These are phyloP conservation scores for Netelia inedita DNA, from an alignment of 2,888 invertebrate species.

Conservation along the genomic window DNA sequence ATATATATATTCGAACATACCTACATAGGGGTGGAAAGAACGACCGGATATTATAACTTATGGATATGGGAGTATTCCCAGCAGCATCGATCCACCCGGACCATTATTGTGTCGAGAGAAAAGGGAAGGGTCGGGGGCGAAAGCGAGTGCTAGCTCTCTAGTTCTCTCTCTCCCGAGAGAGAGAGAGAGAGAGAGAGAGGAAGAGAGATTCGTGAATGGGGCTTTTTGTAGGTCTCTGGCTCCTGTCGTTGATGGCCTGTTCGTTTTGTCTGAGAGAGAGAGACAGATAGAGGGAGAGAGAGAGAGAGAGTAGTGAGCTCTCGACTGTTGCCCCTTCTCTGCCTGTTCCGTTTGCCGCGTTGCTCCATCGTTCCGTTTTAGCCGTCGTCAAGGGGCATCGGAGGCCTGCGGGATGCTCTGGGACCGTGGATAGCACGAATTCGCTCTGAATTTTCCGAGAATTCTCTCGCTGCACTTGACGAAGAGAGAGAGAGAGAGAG, in stretches of 20 bases:
- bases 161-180: background rate
- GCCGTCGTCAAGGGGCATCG: conserved; percentile 8
- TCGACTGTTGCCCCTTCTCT: conserved; percentile 16
- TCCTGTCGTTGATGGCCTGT: conserved; percentile 50
- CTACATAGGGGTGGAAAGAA: conserved; percentile 51
- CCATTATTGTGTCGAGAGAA: conserved; percentile 47
- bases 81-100: conserved; percentile 49
- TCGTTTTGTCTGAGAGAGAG: conserved; percentile 38
- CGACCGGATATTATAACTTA: conserved; percentile 60
- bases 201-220: conserved; percentile 34
- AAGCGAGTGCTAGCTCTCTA: too few species aligned
- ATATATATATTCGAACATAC: background rate
- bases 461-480: conserved; percentile 15
- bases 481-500: conserved; percentile 18
- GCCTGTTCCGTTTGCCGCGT: background rate
- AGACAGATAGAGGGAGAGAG: background rate
- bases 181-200: background rate
- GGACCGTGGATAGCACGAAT: conserved; percentile 22
- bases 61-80: conserved; percentile 53
- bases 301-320: conserved; percentile 1
- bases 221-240: conserved; percentile 55
- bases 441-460: conserved; percentile 48
- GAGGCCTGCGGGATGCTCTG: conserved; percentile 28
- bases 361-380: background rate
- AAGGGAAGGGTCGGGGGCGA: too few species aligned